Evolutionary conservation across 1,140 invertebrate genomes (phyloP).

Genomic region (Heliconius nattereri): DNA sequence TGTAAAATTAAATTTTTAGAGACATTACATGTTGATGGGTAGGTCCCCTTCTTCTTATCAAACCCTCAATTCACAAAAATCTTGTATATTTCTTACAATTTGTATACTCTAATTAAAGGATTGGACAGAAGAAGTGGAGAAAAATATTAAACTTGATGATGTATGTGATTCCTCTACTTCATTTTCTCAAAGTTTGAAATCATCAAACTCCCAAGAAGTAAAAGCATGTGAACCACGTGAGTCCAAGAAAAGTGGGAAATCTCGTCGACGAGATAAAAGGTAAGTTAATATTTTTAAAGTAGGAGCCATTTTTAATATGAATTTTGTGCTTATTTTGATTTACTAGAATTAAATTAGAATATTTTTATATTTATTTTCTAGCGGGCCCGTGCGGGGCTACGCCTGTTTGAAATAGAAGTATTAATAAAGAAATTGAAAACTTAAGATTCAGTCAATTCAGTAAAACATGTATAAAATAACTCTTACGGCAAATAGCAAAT

Average conservation of each 20-base stretch:
- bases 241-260: slow-evolving; percentile 59
- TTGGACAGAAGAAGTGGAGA: slow-evolving; percentile 77
- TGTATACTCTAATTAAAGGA: slow-evolving; percentile 54
- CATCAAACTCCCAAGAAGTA: slow-evolving; percentile 49
- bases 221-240: slow-evolving; percentile 56
- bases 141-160: slow-evolving; percentile 74
- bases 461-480: too few species aligned
- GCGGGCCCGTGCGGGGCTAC: too few species aligned
- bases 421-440: too few species aligned
- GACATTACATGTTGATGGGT: too few species aligned
- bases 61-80: too few species aligned
- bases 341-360: neutral
- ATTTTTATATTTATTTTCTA: too few species aligned
- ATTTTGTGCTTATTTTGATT: neutral
- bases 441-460: too few species aligned
- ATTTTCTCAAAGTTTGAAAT: slow-evolving; percentile 62
- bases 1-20: too few species aligned
- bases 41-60: too few species aligned
- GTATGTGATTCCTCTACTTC: slow-evolving; percentile 62
- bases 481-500: too few species aligned
- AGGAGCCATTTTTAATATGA: neutral
- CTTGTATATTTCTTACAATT: neutral
- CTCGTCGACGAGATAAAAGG: slow-evolving; percentile 66
- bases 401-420: too few species aligned
- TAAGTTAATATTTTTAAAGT: slow-evolving; percentile 36